Percentiles rank a stretch among this genome's conserved stretches.
phyloP scores from a whole-genome alignment of 2,113 vertebrate species.

The Mastomys natalensis region DNA sequence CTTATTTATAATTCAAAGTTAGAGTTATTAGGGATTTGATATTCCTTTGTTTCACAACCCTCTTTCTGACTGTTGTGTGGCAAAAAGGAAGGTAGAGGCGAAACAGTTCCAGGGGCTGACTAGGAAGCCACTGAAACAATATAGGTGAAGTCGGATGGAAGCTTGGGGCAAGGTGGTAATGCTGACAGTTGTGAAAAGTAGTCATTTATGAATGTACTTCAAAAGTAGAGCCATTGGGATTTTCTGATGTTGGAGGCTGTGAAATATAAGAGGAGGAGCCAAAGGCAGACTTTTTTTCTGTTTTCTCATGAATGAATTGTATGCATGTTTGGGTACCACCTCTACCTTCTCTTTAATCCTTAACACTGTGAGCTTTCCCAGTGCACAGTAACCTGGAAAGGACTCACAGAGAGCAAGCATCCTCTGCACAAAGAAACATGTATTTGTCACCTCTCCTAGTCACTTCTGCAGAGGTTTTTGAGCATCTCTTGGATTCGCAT shows the following conservation, averaged over 20 bases:
- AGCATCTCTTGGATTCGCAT: conserved; percentile 34
- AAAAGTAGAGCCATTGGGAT: neutral
- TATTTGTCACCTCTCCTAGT: neutral
- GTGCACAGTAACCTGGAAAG: neutral
- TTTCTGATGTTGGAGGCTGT: neutral
- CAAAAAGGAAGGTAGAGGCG: neutral
- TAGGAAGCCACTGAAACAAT: conserved; percentile 33
- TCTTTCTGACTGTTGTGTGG: neutral
- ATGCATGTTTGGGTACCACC: neutral
- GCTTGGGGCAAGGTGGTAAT: neutral
- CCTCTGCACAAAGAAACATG: neutral
- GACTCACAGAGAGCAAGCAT: neutral
- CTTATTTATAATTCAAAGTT: conserved; percentile 30
- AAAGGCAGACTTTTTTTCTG: neutral
- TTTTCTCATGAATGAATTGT: conserved; percentile 32
- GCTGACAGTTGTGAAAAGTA: neutral
- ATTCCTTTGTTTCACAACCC: neutral
- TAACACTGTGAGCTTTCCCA: neutral
- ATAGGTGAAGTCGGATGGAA: neutral
- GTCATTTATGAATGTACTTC: conserved; percentile 39
- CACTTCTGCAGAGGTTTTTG: conserved; percentile 14
- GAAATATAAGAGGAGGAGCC: conserved; percentile 7
- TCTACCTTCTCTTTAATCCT: neutral
- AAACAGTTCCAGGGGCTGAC: neutral
- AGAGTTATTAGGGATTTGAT: neutral